Conservation (phyloP, 2,888 invertebrate species). For the Cataglyphis altisquamis region DNA sequence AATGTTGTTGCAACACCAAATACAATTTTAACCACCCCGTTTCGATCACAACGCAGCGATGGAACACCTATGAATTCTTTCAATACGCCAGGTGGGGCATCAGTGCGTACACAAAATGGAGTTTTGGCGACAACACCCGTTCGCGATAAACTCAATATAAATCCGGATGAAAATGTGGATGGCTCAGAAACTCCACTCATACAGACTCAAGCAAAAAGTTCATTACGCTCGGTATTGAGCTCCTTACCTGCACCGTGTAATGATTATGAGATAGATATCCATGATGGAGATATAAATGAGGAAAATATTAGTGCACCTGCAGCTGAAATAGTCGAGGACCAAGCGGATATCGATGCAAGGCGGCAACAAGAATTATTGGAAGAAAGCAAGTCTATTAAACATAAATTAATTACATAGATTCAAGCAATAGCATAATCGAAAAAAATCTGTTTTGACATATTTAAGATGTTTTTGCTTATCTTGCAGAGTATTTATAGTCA, state of each 20-base stretch:
- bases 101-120: conserved; percentile 88
- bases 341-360: conserved; percentile 94
- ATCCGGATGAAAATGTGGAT: conserved; percentile 93
- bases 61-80: conserved; percentile 86
- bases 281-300: conserved; percentile 91
- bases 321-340: conserved; percentile 90
- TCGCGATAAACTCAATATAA: conserved; percentile 98
- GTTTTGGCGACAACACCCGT: conserved; percentile 90
- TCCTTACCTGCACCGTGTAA: conserved; percentile 96
- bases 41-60: conserved; percentile 91
- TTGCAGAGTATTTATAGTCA: neutral
- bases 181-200: conserved; percentile 91
- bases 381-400: conserved; percentile 86
- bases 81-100: conserved; percentile 87
- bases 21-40: conserved; percentile 95
- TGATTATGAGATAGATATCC: conserved; percentile 99
- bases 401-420: neutral
- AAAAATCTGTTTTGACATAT: neutral
- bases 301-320: conserved; percentile 83
- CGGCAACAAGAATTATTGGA: conserved; percentile 90
- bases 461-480: neutral
- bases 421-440: neutral
- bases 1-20: conserved; percentile 94
- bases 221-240: conserved; percentile 92
- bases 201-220: conserved; percentile 92